These are phyloP conservation scores for Rhincodon typus DNA, from an alignment of 2,797 vertebrate species.

Conservation along the genomic window DNA sequence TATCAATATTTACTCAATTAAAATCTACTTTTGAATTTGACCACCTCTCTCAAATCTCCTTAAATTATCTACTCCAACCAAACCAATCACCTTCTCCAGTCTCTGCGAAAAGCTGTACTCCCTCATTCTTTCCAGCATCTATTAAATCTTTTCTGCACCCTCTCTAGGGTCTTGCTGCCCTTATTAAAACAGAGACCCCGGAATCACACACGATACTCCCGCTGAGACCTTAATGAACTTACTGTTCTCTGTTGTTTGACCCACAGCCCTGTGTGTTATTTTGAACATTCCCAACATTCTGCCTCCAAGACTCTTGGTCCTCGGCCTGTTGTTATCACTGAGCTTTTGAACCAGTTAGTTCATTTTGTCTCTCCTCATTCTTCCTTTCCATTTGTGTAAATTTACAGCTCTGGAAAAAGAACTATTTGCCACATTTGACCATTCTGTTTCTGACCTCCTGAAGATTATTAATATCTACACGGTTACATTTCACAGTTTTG, in stretches of 20 bases:
- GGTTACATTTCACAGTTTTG: background rate
- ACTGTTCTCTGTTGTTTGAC: too few species aligned
- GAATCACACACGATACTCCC: background rate
- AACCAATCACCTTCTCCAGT: background rate
- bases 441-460: background rate
- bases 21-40: background rate
- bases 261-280: background rate
- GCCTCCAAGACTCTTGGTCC: background rate
- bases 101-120: background rate
- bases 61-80: background rate
- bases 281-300: background rate
- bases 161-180: background rate
- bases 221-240: background rate
- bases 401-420: background rate
- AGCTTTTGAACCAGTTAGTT: background rate
- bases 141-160: background rate
- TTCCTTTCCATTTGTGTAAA: background rate
- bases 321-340: background rate
- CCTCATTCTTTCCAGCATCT: background rate
- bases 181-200: background rate
- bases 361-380: background rate
- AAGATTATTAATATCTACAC: background rate
- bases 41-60: background rate
- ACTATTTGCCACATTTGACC: background rate
- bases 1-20: background rate